phyloP scores from a whole-genome alignment of 2,113 vertebrate genomes.

The Oncorhynchus kisutch region DNA sequence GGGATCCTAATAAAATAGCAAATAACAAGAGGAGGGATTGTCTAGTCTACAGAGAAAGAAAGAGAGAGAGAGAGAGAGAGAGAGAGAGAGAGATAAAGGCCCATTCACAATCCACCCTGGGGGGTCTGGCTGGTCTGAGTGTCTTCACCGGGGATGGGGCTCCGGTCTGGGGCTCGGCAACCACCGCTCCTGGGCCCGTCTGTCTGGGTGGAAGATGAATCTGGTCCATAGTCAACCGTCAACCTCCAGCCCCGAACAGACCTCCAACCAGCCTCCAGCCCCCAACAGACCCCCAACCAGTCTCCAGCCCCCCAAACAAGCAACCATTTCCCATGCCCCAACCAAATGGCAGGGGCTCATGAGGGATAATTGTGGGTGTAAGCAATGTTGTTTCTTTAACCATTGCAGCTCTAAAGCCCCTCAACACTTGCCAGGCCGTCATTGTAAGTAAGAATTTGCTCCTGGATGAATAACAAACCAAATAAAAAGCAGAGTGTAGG shows the following conservation, averaged over 20 bases:
- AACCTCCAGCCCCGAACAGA: conserved; percentile 65
- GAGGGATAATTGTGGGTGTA: background rate
- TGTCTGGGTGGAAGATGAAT: conserved; percentile 45
- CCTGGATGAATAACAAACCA: too few species aligned
- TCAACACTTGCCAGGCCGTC: too few species aligned
- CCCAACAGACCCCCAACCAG: conserved; percentile 72
- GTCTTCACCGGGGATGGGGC: conserved; percentile 70
- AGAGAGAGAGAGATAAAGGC: conserved; percentile 26
- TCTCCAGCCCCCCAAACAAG: conserved; percentile 42
- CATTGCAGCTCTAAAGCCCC: background rate
- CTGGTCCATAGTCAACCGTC: conserved; percentile 69
- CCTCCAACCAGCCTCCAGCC: conserved; percentile 71
- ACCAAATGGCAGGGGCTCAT: conserved; percentile 31
- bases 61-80: conserved; percentile 26
- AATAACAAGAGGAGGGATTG: conserved; percentile 8
- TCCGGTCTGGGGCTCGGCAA: conserved; percentile 75
- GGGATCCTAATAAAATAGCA: too few species aligned
- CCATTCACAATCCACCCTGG: conserved; percentile 66
- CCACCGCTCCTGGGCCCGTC: conserved; percentile 74
- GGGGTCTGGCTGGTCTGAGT: conserved; percentile 69
- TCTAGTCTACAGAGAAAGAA: conserved; percentile 24
- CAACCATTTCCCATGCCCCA: conserved; percentile 55
- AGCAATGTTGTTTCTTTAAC: background rate
- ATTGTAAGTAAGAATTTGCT: too few species aligned
- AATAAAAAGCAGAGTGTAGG: background rate